These are phyloP conservation scores for Oceanodroma leucorhoa DNA, from an alignment of 2,797 vertebrate genomes.

Conservation along the genomic window DNA sequence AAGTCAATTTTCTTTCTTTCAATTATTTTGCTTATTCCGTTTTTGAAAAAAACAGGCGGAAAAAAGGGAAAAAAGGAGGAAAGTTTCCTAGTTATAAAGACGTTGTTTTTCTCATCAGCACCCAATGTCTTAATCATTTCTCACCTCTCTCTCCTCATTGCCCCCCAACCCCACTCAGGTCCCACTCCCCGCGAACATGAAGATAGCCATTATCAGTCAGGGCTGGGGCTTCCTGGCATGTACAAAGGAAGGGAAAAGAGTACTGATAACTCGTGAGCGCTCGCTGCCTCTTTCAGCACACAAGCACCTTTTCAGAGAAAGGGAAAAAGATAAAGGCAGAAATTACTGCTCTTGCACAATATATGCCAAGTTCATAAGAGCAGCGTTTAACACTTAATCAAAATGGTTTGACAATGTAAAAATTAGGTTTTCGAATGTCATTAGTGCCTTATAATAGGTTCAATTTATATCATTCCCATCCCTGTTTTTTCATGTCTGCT, in stretches of 20 bases:
- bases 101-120: constrained; percentile 46
- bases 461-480: constrained; percentile 73
- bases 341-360: constrained; percentile 51
- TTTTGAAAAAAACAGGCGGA: neutral
- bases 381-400: constrained; percentile 74
- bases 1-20: constrained; percentile 79
- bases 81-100: constrained; percentile 63
- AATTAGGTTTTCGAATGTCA: constrained; percentile 76
- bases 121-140: constrained; percentile 26
- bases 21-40: constrained; percentile 80
- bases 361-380: constrained; percentile 57
- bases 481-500: constrained; percentile 66
- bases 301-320: constrained; percentile 40
- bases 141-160: constrained; percentile 2
- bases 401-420: constrained; percentile 74
- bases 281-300: neutral
- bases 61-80: neutral
- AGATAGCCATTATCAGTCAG: neutral
- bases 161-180: neutral
- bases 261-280: neutral
- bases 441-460: constrained; percentile 76
- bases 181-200: neutral
- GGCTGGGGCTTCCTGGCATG: neutral
- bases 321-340: constrained; percentile 27
- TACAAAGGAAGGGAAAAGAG: neutral